A percentile compares a stretch with the other conserved stretches of the same genome.
These are phyloP conservation scores for Pandemis heparana DNA, from an alignment of 2,888 invertebrate genomes.

Conservation along the genomic window DNA sequence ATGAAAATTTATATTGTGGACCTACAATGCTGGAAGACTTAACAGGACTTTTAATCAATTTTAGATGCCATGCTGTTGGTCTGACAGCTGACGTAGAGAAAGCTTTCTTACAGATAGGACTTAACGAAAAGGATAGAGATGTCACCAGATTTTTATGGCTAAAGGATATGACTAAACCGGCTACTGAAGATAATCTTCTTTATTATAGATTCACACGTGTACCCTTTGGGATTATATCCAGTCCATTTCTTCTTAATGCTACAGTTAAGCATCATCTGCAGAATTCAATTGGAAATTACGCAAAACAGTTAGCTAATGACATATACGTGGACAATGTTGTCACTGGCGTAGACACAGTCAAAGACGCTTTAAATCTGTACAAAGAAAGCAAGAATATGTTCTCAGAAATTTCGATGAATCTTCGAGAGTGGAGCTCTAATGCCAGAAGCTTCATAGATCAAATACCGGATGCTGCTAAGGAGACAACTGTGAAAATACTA, in stretches of 20 bases:
- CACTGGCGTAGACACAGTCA: neutral
- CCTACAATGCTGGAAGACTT: conserved; percentile 50
- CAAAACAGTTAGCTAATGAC: conserved; percentile 25
- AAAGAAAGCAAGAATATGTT: conserved; percentile 1
- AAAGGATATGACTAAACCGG: conserved; percentile 21
- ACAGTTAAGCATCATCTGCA: conserved; percentile 38
- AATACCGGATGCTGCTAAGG: neutral
- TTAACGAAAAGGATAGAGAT: conserved; percentile 46
- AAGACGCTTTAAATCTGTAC: conserved; percentile 7
- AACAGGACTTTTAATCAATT: conserved; percentile 47
- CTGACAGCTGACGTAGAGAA: conserved; percentile 50
- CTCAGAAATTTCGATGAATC: conserved; percentile 22
- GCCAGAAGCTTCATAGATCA: neutral
- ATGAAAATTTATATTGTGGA: conserved; percentile 48
- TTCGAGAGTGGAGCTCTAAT: conserved; percentile 20
- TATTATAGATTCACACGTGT: no score
- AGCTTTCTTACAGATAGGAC: conserved; percentile 41
- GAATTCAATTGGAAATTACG: neutral
- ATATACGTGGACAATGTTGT: conserved; percentile 46
- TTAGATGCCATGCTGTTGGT: conserved; percentile 45
- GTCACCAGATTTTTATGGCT: conserved; percentile 50
- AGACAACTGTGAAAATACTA: conserved; percentile 13
- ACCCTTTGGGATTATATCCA: no score
- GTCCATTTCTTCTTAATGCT: no score
- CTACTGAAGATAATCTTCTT: no score